Conservation (phyloP, 2,113 vertebrate genomes). For the Dendrocopos noguchii region DNA sequence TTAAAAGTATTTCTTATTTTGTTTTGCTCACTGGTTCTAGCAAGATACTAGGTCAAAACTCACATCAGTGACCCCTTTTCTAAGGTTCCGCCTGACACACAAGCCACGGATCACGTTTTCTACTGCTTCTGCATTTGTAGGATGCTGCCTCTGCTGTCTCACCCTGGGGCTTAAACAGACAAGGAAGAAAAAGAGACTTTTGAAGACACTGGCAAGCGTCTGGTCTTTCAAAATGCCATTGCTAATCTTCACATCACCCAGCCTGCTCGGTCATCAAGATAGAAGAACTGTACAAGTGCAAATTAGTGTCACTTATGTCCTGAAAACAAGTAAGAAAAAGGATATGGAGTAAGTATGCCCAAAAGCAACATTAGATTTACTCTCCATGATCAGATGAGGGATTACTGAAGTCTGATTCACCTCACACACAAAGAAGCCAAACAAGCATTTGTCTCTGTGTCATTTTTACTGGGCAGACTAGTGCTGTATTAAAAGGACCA, state of each 20-base stretch:
- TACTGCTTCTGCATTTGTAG: background rate
- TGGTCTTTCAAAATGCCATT: background rate
- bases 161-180: background rate
- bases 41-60: background rate
- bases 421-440: background rate
- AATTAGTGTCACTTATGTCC: conserved; percentile 34
- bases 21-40: background rate
- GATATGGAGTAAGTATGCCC: background rate
- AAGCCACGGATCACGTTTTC: background rate
- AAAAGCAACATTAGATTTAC: conserved; percentile 2
- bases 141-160: background rate
- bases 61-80: background rate
- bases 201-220: background rate
- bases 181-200: background rate
- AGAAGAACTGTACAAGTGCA: conserved; percentile 24
- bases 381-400: background rate
- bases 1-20: background rate
- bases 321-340: conserved; percentile 9
- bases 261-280: background rate
- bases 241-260: conserved; percentile 1
- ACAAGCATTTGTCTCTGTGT: background rate
- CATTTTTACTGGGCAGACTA: background rate
- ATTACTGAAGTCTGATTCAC: background rate
- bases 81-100: background rate
- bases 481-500: background rate